Percentiles rank a stretch among this genome's conserved stretches.
phyloP scores from a whole-genome alignment of 1,140 invertebrate genomes.

The Pseudomyrmex gracilis region DNA sequence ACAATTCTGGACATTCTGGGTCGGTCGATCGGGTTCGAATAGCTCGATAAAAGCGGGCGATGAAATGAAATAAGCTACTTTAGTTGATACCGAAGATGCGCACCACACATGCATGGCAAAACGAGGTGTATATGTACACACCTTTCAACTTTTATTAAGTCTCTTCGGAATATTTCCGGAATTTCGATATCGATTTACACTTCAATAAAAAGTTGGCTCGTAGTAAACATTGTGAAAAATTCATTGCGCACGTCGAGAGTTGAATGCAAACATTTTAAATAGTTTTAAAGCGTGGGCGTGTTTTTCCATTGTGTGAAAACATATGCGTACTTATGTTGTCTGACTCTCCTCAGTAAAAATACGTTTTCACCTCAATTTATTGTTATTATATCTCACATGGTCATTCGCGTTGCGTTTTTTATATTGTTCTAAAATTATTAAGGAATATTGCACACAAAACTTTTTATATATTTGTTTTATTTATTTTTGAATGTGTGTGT shows the following conservation, averaged over 20 bases:
- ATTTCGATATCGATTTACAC: constrained; percentile 31
- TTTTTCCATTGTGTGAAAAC: background rate
- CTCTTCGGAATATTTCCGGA: constrained; percentile 10
- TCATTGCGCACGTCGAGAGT: background rate
- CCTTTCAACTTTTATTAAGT: constrained; percentile 35
- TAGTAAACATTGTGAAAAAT: constrained; percentile 30
- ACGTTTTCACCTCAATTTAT: constrained; percentile 21
- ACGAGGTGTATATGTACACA: too few relatives aligned
- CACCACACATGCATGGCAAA: background rate
- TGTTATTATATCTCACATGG: background rate
- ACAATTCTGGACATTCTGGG: constrained; percentile 3
- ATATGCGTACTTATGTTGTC: background rate
- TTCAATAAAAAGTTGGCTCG: constrained; percentile 38
- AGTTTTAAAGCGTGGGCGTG: constrained; percentile 15
- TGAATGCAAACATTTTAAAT: constrained; percentile 39
- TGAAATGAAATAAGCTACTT: constrained; percentile 41
- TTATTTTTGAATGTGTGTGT: background rate
- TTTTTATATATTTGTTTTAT: background rate
- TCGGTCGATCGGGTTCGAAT: constrained; percentile 37
- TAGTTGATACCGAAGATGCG: constrained; percentile 25
- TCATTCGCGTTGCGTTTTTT: background rate
- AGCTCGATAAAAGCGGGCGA: constrained; percentile 31
- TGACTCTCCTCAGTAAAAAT: background rate
- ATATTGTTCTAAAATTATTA: background rate
- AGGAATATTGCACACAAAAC: background rate